Conservation (phyloP, 2,113 vertebrate genomes). For the Murina feae region DNA sequence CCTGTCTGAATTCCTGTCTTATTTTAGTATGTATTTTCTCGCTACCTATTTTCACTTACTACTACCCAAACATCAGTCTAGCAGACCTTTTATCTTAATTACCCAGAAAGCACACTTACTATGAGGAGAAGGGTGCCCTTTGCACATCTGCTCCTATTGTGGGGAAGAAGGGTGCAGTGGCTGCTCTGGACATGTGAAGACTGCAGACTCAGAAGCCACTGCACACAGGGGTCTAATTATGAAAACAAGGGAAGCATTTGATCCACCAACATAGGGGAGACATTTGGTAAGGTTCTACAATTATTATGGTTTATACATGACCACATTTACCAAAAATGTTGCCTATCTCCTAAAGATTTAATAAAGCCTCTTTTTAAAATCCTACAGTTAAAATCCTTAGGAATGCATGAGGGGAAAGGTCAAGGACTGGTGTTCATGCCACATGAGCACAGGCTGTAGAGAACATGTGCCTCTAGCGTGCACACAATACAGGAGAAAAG, state of each 20-base stretch:
- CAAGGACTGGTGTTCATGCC: background rate
- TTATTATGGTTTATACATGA: background rate
- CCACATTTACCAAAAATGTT: background rate
- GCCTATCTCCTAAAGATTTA: background rate
- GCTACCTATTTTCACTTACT: background rate
- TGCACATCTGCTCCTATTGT: background rate
- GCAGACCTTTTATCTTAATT: background rate
- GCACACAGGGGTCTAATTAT: background rate
- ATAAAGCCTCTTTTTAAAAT: slow-evolving; percentile 13
- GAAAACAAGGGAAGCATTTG: slow-evolving; percentile 4
- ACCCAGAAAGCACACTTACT: background rate
- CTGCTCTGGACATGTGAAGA: background rate
- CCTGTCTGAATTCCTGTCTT: background rate
- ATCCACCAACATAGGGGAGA: background rate
- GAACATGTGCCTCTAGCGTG: background rate
- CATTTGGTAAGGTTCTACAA: slow-evolving; percentile 1
- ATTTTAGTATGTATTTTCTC: background rate
- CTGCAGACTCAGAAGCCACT: background rate
- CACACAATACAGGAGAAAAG: background rate
- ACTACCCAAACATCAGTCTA: background rate
- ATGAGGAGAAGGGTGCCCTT: background rate
- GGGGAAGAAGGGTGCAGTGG: background rate
- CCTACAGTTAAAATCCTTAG: slow-evolving; percentile 4
- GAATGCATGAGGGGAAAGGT: slow-evolving; percentile 1
- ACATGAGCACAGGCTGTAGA: background rate